Base-by-base conservation (phyloP, 2,888 invertebrate species). In the Aradus depressus region DNA sequence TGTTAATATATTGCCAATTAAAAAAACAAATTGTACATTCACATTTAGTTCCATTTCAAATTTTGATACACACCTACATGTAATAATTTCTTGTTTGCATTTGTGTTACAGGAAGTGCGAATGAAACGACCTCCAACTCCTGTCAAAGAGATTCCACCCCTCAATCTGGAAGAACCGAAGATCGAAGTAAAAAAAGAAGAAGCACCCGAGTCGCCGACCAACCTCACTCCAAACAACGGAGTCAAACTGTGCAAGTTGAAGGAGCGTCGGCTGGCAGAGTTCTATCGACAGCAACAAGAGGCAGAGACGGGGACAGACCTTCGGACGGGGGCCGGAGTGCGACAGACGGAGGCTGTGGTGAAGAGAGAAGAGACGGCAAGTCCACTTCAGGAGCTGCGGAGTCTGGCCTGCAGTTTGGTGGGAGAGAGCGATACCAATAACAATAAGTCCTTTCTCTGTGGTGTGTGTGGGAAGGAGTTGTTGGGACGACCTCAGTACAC, bases 391-490 rank as follows among this genome's bases (percentile, higher is more conserved):
- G 43, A 28, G 4, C 43, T 31, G 8, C 25, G 12, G 12, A 44
- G 48, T 4, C 35, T 51, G 37, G 32, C 32, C 35, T 25, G 28
- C 26, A 35, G 37, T 3, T 37, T 18, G 45, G 37, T 44, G 44
- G 22, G 21, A 14, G 10, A 38, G 34, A 63, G 64, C 50, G 63
- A 64, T 50, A 61, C 59, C 39, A 65, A 66, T 51, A 66, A 66
- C 54, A 65, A 65, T 55, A 61, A 64, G 38, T 57, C 58, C 5
- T 60, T 55, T 50, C 38, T 52, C 1, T 62, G 63, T 53, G 47
- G 50, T 21, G 53, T 55, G 21, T 59, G 59, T 50, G 58, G 56
- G 31, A 56, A 57, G 41, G 52, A 56, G 54, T 60, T 60, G 51
- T 41, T 52, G n/a, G 54, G 56, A 44, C 45, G 57, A n/a, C 60